phyloP scores from a whole-genome alignment of 2,113 vertebrate genomes.

The Puntigrus tetrazona region DNA sequence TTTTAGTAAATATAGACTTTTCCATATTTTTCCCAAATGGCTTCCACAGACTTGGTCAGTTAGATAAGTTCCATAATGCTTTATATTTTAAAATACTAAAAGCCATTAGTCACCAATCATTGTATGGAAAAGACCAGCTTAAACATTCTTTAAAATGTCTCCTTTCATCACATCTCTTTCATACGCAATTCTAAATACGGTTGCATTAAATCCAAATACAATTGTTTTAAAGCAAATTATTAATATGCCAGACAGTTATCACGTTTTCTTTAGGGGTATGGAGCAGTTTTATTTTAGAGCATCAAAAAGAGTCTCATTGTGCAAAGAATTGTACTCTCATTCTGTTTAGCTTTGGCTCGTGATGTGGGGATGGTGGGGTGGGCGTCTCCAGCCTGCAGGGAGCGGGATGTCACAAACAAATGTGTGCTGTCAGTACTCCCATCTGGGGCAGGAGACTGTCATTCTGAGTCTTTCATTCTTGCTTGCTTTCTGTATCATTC shows the following conservation, averaged over 20 bases:
- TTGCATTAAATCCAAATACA: background rate
- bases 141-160: background rate
- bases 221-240: background rate
- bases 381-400: background rate
- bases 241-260: background rate
- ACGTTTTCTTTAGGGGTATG: background rate
- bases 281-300: background rate
- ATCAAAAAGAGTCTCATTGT: background rate
- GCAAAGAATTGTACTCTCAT: background rate
- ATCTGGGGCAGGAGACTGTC: conserved; percentile 42
- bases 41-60: background rate
- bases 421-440: conserved; percentile 49
- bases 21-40: background rate
- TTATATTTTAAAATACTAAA: background rate
- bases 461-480: background rate
- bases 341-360: conserved; percentile 16
- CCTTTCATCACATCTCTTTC: background rate
- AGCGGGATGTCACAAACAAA: conserved; percentile 51
- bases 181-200: background rate
- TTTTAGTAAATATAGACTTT: background rate
- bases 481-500: background rate
- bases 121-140: background rate
- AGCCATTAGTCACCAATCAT: background rate
- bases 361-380: conserved; percentile 27
- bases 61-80: background rate